Base-by-base conservation (phyloP, 2,113 vertebrate species). In the Halichoerus grypus region DNA sequence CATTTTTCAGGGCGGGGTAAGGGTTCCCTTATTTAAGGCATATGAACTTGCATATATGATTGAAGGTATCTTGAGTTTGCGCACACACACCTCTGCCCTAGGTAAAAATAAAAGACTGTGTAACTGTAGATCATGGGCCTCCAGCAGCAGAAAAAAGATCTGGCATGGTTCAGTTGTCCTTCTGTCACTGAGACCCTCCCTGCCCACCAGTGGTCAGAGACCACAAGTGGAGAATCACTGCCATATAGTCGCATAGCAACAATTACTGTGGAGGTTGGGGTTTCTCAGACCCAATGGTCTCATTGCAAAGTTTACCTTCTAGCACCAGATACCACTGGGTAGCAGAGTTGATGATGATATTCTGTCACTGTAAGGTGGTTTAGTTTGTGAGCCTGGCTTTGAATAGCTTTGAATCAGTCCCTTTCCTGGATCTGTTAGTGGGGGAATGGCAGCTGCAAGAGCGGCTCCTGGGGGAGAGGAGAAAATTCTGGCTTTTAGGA, bases 241-340 rank as follows among this genome's bases (percentile, higher is more conserved):
- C 1, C 26, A 22, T 3, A 12, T 0, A 49, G 76, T 22, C 16
- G 1, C 81, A 42, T 0, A 53, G 79, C 53, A 87, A 61, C 63
- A 9, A 15, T 21, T 1, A 7, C 67, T 9, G 46, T 0, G 5
- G 31, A n/a, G 19, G 39, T 3, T 0, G 0, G 59, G 13, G 12
- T 16, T 63, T n/a, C 88, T 83, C 24, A 90, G 42, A 74, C 26
- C 61, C 33, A 18, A 1, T 0, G 22, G 24, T 36, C 61, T 84
- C 61, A 1, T 9, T 31, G n/a, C 14, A 4, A 65, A 94, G 36
- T 55, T 88, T 63, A 88, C 71, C 55, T 74, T 59, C 53, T 14
- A 28, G 42, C 18, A 28, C 39, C 46, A 22, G 61, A 57, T n/a
- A 46, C 80, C 74, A 77, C 72, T 69, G 42, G 39, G 42, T 26